A percentile compares a stretch with the other conserved stretches of the same genome.
Conservation (phyloP, 2,113 vertebrate genomes). For the Phrynocephalus versicolor region DNA sequence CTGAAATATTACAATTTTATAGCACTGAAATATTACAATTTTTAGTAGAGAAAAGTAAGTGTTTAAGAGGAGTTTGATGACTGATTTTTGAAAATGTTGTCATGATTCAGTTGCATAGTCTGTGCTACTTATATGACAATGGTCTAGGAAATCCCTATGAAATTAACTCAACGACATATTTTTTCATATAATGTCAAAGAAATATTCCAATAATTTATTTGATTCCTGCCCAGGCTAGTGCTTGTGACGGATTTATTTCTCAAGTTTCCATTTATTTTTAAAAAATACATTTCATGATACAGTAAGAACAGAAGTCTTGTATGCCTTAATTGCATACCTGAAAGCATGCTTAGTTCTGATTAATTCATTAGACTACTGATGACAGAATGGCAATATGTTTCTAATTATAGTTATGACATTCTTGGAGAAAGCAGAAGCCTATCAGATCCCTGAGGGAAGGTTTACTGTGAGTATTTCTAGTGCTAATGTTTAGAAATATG, state of each 20-base stretch:
- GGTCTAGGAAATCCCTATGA: background rate
- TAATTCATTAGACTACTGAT: constrained; percentile 1
- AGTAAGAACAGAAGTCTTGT: background rate
- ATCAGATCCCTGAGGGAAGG: background rate
- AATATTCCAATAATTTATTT: background rate
- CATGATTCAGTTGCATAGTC: background rate
- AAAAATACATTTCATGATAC: background rate
- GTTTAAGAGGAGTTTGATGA: background rate
- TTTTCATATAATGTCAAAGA: background rate
- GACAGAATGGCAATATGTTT: constrained; percentile 6
- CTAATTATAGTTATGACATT: constrained; percentile 6
- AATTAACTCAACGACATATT: background rate
- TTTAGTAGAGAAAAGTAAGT: too few relatives aligned
- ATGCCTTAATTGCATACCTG: background rate
- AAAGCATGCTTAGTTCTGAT: background rate
- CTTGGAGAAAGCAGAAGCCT: background rate
- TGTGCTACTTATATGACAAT: background rate
- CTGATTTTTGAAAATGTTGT: background rate
- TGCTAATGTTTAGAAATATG: background rate
- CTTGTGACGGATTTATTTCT: background rate
- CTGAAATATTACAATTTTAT: too few relatives aligned
- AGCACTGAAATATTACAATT: too few relatives aligned
- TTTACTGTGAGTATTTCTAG: background rate
- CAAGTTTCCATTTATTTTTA: background rate
- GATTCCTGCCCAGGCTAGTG: background rate